Base-by-base conservation (phyloP, 2,888 invertebrate genomes). In the Xanthorhoe spadicearia region DNA sequence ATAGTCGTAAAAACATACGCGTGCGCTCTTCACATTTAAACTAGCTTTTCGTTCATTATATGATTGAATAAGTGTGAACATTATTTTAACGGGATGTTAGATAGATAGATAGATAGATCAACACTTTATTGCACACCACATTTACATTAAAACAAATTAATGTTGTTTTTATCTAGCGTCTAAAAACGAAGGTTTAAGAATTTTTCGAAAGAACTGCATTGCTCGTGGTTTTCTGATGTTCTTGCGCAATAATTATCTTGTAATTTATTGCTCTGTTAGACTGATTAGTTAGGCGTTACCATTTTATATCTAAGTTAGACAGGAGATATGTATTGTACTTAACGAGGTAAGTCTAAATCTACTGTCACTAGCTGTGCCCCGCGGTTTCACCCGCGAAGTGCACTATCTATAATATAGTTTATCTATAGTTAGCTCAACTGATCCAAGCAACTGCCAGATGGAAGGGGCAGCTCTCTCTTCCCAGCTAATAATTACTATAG, bases 1-100 rank as follows among this genome's bases (percentile, higher is more conserved):
- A 68, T 68, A 74, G 66, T 60, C 63, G 65, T 70, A 64, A 68
- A 62, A 59, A 70, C 6, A 19, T 15, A 46, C 43, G 60, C 69
- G 58, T 57, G 66, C 64, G 56, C 55, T 59, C 54, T 57, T 56
- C 61, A 65, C 61, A 67, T 63, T 60, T 53, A 59, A 70, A 64
- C 61, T 61, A 60, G 59, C 46, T 62, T 55, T 59, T 66, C 57
- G 50, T 62, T 55, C 48, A 63, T 60, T 63, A 56, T 59, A 53
- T 69, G 66, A 58, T 66, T 68, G 52, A 66, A 60, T 60, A 60
- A 62, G 64, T 60, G 49, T 23, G 50, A 62, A 58, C 52, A 49
- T 49, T 60, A 38, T 61, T 64, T 50, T 56, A 66, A 66, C 61
- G 59, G 59, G 51, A 66, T 64, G 43, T 62, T 28, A 5, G 28